Evolutionary conservation across 2,888 invertebrate genomes (phyloP).

Genomic region (Dicranocentrus wangi): DNA sequence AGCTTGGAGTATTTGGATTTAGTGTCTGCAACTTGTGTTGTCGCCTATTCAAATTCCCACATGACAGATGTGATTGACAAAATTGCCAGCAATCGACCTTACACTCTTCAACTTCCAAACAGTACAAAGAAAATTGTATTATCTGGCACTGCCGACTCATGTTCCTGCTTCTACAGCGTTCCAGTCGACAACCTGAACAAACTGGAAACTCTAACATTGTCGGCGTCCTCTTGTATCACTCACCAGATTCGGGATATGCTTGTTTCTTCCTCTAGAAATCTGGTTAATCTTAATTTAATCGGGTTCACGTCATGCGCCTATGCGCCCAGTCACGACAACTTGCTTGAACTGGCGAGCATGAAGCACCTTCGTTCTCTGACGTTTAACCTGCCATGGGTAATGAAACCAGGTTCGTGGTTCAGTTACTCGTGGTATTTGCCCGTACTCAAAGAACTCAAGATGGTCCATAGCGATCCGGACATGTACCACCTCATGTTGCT

Average conservation of each 20-base stretch:
- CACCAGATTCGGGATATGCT: slow-evolving; percentile 3
- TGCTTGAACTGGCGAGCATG: not conserved
- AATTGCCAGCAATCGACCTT: slow-evolving; percentile 10
- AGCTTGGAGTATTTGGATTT: slow-evolving; percentile 16
- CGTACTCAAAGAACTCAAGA: not conserved
- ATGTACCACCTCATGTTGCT: not conserved
- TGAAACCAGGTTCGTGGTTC: not conserved
- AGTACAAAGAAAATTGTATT: not conserved
- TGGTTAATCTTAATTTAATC: slow-evolving; percentile 8
- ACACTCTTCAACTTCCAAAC: not conserved
- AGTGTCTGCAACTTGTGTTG: slow-evolving; percentile 17
- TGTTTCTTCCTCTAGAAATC: not conserved
- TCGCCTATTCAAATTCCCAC: slow-evolving; percentile 13
- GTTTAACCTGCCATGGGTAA: slow-evolving; percentile 30
- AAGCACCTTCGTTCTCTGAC: slow-evolving; percentile 1
- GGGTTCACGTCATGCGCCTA: slow-evolving; percentile 32
- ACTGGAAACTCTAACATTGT: slow-evolving; percentile 20
- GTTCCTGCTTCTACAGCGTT: slow-evolving; percentile 33
- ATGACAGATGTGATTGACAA: not conserved
- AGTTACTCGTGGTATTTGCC: slow-evolving; percentile 5
- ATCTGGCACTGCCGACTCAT: slow-evolving; percentile 25
- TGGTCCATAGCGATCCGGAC: slow-evolving; percentile 11
- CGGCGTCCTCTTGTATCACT: slow-evolving; percentile 30
- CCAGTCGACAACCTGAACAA: slow-evolving; percentile 18
- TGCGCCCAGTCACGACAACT: not conserved